phyloP scores from a whole-genome alignment of 2,888 invertebrate species.

The Octodonta nipae region DNA sequence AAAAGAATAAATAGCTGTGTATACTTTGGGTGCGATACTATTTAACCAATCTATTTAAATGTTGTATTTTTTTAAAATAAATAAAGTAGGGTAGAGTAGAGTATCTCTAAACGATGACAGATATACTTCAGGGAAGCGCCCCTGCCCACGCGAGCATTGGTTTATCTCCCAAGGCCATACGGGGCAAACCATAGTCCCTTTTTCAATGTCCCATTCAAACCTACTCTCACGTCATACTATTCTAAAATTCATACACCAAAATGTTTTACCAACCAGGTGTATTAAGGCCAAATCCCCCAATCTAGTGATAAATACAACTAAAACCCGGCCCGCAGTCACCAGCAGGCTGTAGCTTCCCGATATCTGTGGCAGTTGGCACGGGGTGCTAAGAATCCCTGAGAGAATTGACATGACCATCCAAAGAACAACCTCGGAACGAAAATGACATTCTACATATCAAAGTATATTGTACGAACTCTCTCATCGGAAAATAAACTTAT shows the following conservation, averaged over 20 bases:
- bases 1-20: too few relatives aligned
- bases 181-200: not conserved
- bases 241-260: constrained; percentile 1
- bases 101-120: too few relatives aligned
- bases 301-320: not conserved
- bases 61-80: too few relatives aligned
- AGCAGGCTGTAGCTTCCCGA: not conserved
- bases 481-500: constrained; percentile 1
- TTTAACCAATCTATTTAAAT: too few relatives aligned
- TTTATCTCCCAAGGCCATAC: too few relatives aligned
- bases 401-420: not conserved
- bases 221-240: not conserved
- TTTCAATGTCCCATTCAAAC: not conserved
- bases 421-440: not conserved
- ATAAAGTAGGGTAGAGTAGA: too few relatives aligned
- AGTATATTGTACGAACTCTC: not conserved
- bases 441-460: not conserved
- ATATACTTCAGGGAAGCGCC: too few relatives aligned
- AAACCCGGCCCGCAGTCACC: not conserved
- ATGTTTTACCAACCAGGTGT: not conserved
- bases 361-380: not conserved
- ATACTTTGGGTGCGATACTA: too few relatives aligned
- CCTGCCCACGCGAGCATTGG: too few relatives aligned
- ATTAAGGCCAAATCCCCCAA: constrained; percentile 1
- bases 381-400: not conserved